Percentiles rank a stretch among this genome's conserved stretches.
Conservation (phyloP, 2,113 vertebrate genomes). For the Thunnus maccoyii region DNA sequence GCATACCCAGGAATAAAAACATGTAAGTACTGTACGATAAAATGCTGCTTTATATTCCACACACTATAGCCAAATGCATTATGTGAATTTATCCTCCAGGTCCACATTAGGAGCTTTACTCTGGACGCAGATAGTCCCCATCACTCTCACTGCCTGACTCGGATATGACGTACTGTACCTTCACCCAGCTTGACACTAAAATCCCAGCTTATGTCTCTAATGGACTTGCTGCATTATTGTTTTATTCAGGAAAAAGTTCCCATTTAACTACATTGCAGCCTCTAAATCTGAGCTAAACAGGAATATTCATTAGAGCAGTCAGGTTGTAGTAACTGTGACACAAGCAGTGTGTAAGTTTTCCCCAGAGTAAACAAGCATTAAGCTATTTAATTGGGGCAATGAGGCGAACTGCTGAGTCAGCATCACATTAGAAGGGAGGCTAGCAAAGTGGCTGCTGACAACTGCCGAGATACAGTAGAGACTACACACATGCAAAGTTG, state of each 20-base stretch:
- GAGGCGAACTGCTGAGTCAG: constrained; percentile 69
- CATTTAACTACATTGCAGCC: background rate
- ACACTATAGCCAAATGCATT: background rate
- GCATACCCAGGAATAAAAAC: background rate
- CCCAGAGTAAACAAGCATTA: constrained; percentile 69
- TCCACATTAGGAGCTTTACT: constrained; percentile 24
- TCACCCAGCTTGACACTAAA: constrained; percentile 30
- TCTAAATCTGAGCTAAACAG: constrained; percentile 27
- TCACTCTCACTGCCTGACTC: constrained; percentile 15
- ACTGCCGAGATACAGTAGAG: constrained; percentile 36
- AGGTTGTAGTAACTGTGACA: constrained; percentile 63
- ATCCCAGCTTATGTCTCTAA: constrained; percentile 48
- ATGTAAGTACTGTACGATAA: background rate
- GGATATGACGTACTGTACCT: background rate
- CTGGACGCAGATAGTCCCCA: constrained; percentile 7
- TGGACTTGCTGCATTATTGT: constrained; percentile 25
- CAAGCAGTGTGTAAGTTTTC: constrained; percentile 53
- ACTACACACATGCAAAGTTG: constrained; percentile 42
- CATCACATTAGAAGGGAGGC: constrained; percentile 52
- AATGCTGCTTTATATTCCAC: background rate
- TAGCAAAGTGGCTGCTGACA: constrained; percentile 56
- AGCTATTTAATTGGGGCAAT: constrained; percentile 69
- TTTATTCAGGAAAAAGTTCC: constrained; percentile 12
- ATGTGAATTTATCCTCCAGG: constrained; percentile 12
- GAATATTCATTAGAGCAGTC: constrained; percentile 42